Percentiles rank a stretch among this genome's conserved stretches.
phyloP scores from a whole-genome alignment of 1,140 invertebrate genomes.

The Danaus melanippus region DNA sequence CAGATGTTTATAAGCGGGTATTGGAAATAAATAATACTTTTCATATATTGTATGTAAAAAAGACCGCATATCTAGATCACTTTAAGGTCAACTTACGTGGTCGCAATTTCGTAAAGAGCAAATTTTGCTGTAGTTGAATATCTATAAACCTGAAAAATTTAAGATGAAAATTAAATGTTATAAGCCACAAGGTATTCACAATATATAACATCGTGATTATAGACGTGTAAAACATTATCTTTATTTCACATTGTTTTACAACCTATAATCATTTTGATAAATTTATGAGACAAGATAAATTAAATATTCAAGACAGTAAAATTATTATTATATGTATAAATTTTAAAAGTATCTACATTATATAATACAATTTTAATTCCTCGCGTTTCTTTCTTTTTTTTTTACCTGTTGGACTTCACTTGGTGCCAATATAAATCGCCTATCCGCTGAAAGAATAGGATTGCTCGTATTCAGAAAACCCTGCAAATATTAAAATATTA shows the following conservation, averaged over 20 bases:
- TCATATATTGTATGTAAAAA: no score
- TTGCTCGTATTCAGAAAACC: slow-evolving; percentile 44
- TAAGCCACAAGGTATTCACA: no score
- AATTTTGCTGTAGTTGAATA: slow-evolving; percentile 76
- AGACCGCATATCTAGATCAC: no score
- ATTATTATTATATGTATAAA: slow-evolving; percentile 5
- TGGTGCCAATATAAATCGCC: slow-evolving; percentile 49
- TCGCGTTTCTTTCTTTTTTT: slow-evolving; percentile 3
- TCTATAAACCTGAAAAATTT: slow-evolving; percentile 73
- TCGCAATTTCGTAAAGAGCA: slow-evolving; percentile 72
- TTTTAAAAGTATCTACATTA: slow-evolving; percentile 6
- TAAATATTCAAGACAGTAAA: slow-evolving; percentile 3
- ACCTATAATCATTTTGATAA: no score
- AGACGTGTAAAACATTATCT: no score
- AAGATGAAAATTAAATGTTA: no score
- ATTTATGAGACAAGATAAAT: not conserved
- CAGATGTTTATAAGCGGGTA: not conserved
- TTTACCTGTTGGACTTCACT: slow-evolving; percentile 54
- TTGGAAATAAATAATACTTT: slow-evolving; percentile 8
- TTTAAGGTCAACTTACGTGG: slow-evolving; percentile 48
- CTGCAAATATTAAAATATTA: slow-evolving; percentile 28
- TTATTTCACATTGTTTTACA: no score
- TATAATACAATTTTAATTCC: slow-evolving; percentile 1
- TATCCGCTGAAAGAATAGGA: slow-evolving; percentile 53
- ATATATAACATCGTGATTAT: no score